Conservation (phyloP, 2,797 vertebrate species). For the Buceros bicornis region DNA sequence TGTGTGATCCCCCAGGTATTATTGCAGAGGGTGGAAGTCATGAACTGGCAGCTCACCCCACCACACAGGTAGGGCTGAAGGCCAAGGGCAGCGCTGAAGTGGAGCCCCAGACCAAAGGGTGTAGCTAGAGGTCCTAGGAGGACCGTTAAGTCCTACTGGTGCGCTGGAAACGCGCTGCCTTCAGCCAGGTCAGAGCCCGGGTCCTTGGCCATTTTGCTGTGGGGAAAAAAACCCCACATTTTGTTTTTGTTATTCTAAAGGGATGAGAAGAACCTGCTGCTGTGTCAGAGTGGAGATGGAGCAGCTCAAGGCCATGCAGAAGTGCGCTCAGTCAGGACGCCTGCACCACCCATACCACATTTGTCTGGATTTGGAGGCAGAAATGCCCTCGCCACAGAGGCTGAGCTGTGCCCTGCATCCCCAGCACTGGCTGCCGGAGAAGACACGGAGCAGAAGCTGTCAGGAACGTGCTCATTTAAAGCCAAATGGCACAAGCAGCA, state of each 20-base stretch:
- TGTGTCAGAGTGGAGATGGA: rapidly evolving
- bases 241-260: neutral
- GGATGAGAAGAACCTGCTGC: neutral
- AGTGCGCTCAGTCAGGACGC: neutral
- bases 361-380: neutral
- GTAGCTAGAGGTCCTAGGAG: neutral
- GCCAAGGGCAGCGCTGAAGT: neutral
- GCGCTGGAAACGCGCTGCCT: neutral
- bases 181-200: neutral
- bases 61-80: neutral
- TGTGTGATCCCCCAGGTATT: neutral
- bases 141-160: neutral
- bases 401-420: rapidly evolving
- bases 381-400: rapidly evolving
- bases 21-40: neutral
- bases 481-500: neutral
- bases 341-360: rapidly evolving
- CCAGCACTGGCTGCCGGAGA: neutral
- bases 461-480: neutral
- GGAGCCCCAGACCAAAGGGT: neutral
- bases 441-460: neutral
- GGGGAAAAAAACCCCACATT: neutral
- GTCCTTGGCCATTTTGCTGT: neutral
- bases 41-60: neutral
- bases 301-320: neutral